Percentiles rank a stretch among this genome's conserved stretches.
phyloP scores from a whole-genome alignment of 2,888 invertebrate genomes.

The Caenorhabditis sp. region DNA sequence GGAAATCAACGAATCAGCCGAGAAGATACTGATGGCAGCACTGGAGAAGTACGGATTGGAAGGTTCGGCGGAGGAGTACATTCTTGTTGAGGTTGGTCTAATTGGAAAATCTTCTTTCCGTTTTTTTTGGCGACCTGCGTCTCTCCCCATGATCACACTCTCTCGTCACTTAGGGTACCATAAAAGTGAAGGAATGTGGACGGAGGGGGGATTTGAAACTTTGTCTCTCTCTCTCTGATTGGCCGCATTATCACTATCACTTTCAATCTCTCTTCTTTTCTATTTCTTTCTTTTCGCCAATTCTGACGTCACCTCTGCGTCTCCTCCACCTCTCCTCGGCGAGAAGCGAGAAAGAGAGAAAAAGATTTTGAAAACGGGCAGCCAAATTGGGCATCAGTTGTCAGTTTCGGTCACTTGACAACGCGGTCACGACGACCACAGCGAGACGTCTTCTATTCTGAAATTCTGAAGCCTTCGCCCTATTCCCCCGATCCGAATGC shows the following conservation, averaged over 20 bases:
- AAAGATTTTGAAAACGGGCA: slow-evolving; percentile 42
- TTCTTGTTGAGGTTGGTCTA: slow-evolving; percentile 98
- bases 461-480: not conserved
- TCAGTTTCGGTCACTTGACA: slow-evolving; percentile 62
- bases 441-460: slow-evolving; percentile 1
- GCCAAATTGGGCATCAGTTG: slow-evolving; percentile 10
- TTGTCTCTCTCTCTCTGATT: slow-evolving; percentile 47
- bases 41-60: slow-evolving; percentile 96
- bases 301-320: slow-evolving; percentile 51
- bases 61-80: slow-evolving; percentile 92
- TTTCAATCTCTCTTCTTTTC: slow-evolving; percentile 48
- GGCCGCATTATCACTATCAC: slow-evolving; percentile 25
- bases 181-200: slow-evolving; percentile 36
- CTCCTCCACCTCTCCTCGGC: slow-evolving; percentile 24
- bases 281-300: slow-evolving; percentile 3
- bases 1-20: slow-evolving; percentile 94
- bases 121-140: slow-evolving; percentile 15
- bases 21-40: slow-evolving; percentile 95
- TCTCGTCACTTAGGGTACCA: not conserved
- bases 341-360: slow-evolving; percentile 1
- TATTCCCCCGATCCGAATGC: slow-evolving; percentile 12
- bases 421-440: slow-evolving; percentile 9
- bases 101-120: too few relatives aligned
- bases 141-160: slow-evolving; percentile 3
- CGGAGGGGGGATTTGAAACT: slow-evolving; percentile 27